These are phyloP conservation scores for Agrotis exclamationis DNA, from an alignment of 2,888 invertebrate genomes.

Conservation along the genomic window DNA sequence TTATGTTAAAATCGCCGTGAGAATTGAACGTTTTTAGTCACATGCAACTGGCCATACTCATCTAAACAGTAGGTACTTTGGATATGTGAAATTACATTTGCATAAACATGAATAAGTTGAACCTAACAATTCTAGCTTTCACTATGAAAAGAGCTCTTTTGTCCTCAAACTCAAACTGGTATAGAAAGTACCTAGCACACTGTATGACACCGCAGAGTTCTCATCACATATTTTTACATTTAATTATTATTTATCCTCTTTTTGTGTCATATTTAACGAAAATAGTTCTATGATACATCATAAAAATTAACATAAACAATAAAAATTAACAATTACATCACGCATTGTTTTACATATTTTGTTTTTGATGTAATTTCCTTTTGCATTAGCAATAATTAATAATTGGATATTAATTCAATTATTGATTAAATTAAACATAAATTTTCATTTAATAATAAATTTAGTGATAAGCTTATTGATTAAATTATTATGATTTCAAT, in stretches of 20 bases:
- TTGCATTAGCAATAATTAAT: too few relatives aligned
- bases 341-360: too few relatives aligned
- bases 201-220: not conserved
- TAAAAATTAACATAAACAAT: too few relatives aligned
- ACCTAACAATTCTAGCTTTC: slow-evolving; percentile 50
- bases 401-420: too few relatives aligned
- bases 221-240: not conserved
- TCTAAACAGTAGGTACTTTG: not conserved
- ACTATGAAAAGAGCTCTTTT: slow-evolving; percentile 38
- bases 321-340: not conserved
- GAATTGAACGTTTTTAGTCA: not conserved
- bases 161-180: slow-evolving; percentile 51
- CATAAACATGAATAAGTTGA: slow-evolving; percentile 3
- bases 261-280: not conserved
- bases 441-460: slow-evolving; percentile 2
- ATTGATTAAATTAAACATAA: not conserved
- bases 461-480: not conserved
- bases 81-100: slow-evolving; percentile 7
- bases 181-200: slow-evolving; percentile 57
- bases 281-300: not conserved
- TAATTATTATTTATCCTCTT: not conserved
- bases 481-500: not conserved
- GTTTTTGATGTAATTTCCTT: not conserved
- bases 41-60: not conserved
- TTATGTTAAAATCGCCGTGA: not conserved